These are phyloP conservation scores for Tuta absoluta DNA, from an alignment of 2,888 invertebrate genomes.

Conservation along the genomic window DNA sequence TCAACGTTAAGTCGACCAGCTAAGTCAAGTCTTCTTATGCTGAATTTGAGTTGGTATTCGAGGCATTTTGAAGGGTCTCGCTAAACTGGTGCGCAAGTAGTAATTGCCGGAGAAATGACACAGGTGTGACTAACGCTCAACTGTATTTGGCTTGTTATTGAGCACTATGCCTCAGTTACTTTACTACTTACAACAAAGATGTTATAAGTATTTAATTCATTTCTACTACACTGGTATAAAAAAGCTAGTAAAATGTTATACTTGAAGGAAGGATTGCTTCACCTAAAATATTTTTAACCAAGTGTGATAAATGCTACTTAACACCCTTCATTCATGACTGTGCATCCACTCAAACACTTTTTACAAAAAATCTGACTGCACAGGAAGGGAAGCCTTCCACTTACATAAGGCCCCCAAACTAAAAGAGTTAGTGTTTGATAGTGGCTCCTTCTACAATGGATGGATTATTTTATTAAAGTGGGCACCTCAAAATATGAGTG, in stretches of 20 bases:
- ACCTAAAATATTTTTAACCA: constrained; percentile 24
- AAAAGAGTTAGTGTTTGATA: background rate
- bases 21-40: constrained; percentile 41
- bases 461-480: constrained; percentile 43
- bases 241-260: background rate
- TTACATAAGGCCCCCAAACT: constrained; percentile 37
- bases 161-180: constrained; percentile 3
- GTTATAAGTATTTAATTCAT: background rate
- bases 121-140: constrained; percentile 64
- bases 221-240: background rate
- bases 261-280: background rate
- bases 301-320: constrained; percentile 38
- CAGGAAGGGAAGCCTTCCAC: constrained; percentile 50
- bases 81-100: constrained; percentile 47
- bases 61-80: constrained; percentile 38
- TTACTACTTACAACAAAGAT: background rate
- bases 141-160: constrained; percentile 53
- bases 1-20: constrained; percentile 49
- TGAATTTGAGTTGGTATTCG: constrained; percentile 13
- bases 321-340: constrained; percentile 57
- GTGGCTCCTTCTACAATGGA: constrained; percentile 44
- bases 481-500: constrained; percentile 55
- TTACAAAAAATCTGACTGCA: constrained; percentile 46
- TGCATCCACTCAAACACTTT: constrained; percentile 56
- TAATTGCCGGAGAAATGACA: constrained; percentile 66